Evolutionary conservation across 2,113 vertebrate genomes (phyloP), one percentile per base, ranked within the genome.

Genomic region (Promerops cafer): DNA sequence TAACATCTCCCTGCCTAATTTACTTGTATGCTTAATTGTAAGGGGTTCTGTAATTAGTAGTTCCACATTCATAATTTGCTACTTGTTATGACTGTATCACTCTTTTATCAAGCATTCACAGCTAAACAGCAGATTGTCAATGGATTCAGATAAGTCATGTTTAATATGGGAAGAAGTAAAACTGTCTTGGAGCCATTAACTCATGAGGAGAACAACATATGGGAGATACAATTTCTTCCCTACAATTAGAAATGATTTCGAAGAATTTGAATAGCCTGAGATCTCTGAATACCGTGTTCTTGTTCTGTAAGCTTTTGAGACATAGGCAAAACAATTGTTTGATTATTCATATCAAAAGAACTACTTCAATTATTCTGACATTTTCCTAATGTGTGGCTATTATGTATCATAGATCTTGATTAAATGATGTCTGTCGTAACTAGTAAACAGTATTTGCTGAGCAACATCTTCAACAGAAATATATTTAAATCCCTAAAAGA

Each of bases 1-100:
- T 98, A 98, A 98, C n/a, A 91, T 97, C 96, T 96, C 96, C 94
- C 96, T 97, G 95, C 96, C 98, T 98, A 97, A 98, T 98, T 97
- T 97, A 97, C 96, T 96, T 91, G 93, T 97, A 96, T 97, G 97
- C 96, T 97, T 98, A 98, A 98, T 98, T 97, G 97, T 94, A 96
- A 97, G 89, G 95, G 97, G 96, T 84, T 97, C 92, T 94, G 95
- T 98, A 98, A 97, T 98, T 97, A 98, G 97, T 93, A 96, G 95
- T 96, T 97, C 96, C 83, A 97, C 97, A 97, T 97, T 97, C 97
- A 96, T 95, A 96, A 97, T 96, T 97, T 97, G 97, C 96, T 96
- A 83, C 93, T 97, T 97, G 98, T 98, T 97, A 96, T 96, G 97
- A 97, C 75, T 92, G 83, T 83, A 88, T 96, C 95, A 87, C 93